phyloP scores from a whole-genome alignment of 1,140 invertebrate species.

The Drosophila subpulchrella region DNA sequence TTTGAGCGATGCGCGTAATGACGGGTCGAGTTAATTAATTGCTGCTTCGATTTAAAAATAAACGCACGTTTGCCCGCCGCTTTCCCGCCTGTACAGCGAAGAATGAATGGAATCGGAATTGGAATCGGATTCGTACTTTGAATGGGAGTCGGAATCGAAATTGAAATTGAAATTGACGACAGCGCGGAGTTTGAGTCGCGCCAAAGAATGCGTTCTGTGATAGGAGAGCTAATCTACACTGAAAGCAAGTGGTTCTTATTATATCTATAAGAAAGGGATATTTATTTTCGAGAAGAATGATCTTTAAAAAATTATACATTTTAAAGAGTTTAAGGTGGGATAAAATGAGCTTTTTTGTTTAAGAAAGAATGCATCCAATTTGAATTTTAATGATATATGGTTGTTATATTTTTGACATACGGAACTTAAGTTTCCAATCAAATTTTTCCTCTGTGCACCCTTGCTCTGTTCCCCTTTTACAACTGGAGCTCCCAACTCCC shows the following conservation, averaged over 20 bases:
- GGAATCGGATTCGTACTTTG: constrained; percentile 29
- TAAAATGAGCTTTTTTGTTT: no score
- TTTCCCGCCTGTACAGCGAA: constrained; percentile 68
- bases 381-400: no score
- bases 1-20: constrained; percentile 81
- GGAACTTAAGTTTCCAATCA: no score
- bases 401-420: no score
- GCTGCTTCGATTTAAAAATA: constrained; percentile 82
- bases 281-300: no score
- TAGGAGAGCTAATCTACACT: constrained; percentile 36
- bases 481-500: constrained; percentile 41
- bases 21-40: constrained; percentile 82
- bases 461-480: constrained; percentile 8
- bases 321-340: no score
- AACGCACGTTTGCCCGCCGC: constrained; percentile 73
- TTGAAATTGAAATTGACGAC: constrained; percentile 64
- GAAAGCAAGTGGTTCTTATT: no score
- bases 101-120: constrained; percentile 71
- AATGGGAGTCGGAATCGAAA: constrained; percentile 51
- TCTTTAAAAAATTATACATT: no score
- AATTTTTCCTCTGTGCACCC: constrained; percentile 4
- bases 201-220: constrained; percentile 48
- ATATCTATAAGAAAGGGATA: no score
- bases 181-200: constrained; percentile 57
- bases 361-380: no score